Evolutionary conservation across 2,888 invertebrate genomes (phyloP).

Genomic region (Megamerina dolium): DNA sequence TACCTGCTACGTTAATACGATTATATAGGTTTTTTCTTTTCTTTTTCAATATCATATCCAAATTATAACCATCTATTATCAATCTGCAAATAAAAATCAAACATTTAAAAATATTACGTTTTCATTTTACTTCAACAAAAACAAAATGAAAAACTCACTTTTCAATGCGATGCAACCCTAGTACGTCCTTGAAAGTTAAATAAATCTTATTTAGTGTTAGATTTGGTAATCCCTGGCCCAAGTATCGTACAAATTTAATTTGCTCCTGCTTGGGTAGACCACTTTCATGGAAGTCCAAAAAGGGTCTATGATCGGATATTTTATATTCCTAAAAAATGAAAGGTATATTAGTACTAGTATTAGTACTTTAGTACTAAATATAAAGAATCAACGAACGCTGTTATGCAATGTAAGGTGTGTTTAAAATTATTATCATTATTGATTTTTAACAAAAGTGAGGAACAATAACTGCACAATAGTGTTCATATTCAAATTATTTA

Average conservation of each 20-base stretch:
- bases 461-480: too few species aligned
- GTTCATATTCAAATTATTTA: too few species aligned
- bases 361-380: too few species aligned
- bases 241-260: conserved; percentile 49
- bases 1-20: conserved; percentile 45
- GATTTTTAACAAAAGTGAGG: too few species aligned
- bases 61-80: conserved; percentile 40
- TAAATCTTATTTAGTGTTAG: conserved; percentile 48
- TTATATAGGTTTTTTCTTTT: conserved; percentile 46
- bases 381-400: too few species aligned
- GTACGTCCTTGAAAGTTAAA: conserved; percentile 45
- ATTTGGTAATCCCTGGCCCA: conserved; percentile 49
- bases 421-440: too few species aligned
- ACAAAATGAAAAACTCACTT: conserved; percentile 32
- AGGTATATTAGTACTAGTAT: neutral
- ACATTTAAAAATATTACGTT: neutral
- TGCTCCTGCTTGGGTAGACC: conserved; percentile 48
- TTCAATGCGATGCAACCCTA: conserved; percentile 43
- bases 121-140: neutral
- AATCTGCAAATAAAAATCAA: conserved; percentile 28
- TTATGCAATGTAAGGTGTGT: too few species aligned
- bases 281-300: conserved; percentile 50
- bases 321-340: conserved; percentile 40
- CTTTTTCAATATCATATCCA: conserved; percentile 44
- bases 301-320: conserved; percentile 49